Base-by-base conservation (phyloP, 2,797 vertebrate species). In the Chaenodraco wilsoni region DNA sequence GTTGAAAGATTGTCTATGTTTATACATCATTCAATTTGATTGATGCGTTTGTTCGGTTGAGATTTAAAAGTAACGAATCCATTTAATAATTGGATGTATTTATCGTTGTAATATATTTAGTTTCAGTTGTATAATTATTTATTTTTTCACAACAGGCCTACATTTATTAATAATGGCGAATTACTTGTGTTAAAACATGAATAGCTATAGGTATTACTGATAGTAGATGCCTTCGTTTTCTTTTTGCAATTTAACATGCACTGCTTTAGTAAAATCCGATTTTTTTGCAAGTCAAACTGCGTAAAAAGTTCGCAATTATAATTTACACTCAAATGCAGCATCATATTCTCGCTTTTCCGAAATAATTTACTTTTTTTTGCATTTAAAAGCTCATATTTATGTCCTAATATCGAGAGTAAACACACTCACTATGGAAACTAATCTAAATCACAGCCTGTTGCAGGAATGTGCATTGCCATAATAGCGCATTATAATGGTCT, bases 401-500 rank as follows among this genome's bases (percentile, higher is more conserved):
- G 45, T 5, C 45, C 23, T 10, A 27, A 64, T n/a, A 37, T 45
- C 11, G 23, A 16, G 13, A 50, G 31, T 61, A 15, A 21, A 9
- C 12, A 3, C 40, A n/a, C 45, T 48, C 45, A 4, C 17, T 19
- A 48, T 67, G 71, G 67, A 48, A 51, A 27, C 45, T 17, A 27
- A 73, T 48, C 19, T 9, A 23, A 74, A 70, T 17, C 45, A 2
- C 69, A 74, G 67, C 72, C 48, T 15, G 45, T 64, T 58, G 62
- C 64, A 19, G 58, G 46, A 70, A 41, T 45, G 59, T 45, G 66
- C 59, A 8, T 14, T 3, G 49, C 43, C 21, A 8, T 16, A 50
- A 63, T 14, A 33, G 11, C 12, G 69, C 70, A 49, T 73, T 78
- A 21, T 80, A 69, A 66, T 45, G 45, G 17, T 73, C 54, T 83